phyloP scores from a whole-genome alignment of 2,797 vertebrate species.

The Tenualosa ilisha region DNA sequence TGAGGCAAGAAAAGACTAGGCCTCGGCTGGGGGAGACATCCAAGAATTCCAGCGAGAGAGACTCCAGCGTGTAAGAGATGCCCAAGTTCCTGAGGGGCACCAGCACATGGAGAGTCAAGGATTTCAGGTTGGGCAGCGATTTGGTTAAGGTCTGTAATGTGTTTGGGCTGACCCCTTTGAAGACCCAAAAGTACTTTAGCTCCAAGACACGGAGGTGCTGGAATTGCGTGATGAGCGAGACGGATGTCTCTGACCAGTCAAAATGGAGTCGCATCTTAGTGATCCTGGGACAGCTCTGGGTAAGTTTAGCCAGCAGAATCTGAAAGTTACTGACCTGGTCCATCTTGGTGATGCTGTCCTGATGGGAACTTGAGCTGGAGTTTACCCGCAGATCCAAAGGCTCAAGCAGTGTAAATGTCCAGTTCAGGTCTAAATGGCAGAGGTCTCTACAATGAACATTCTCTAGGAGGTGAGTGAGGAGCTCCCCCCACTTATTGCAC shows the following conservation, averaged over 20 bases:
- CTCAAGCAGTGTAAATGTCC: conserved; percentile 81
- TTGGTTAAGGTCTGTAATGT: conserved; percentile 75
- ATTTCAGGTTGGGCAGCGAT: conserved; percentile 78
- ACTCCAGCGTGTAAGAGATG: conserved; percentile 81
- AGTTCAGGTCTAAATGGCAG: conserved; percentile 81
- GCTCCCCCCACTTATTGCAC: conserved; percentile 78
- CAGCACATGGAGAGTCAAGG: conserved; percentile 79
- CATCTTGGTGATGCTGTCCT: conserved; percentile 81
- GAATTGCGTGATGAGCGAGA: conserved; percentile 76
- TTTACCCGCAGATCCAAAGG: conserved; percentile 76
- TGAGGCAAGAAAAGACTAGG: conserved; percentile 78
- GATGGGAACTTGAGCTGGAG: conserved; percentile 74
- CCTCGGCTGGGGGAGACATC: conserved; percentile 82
- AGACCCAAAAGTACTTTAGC: conserved; percentile 86
- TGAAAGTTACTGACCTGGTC: conserved; percentile 82
- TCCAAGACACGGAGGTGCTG: conserved; percentile 80
- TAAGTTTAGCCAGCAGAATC: conserved; percentile 74
- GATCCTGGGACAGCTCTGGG: conserved; percentile 75
- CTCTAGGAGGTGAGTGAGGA: conserved; percentile 77
- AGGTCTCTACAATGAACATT: conserved; percentile 81
- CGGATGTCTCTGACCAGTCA: conserved; percentile 81
- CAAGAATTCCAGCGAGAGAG: conserved; percentile 76
- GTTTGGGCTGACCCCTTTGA: conserved; percentile 77
- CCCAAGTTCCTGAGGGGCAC: conserved; percentile 82
- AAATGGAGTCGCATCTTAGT: conserved; percentile 79